A percentile compares a stretch with the other conserved stretches of the same genome.
Conservation (phyloP, 1,140 invertebrate species). For the Pseudomyrmex gracilis region DNA sequence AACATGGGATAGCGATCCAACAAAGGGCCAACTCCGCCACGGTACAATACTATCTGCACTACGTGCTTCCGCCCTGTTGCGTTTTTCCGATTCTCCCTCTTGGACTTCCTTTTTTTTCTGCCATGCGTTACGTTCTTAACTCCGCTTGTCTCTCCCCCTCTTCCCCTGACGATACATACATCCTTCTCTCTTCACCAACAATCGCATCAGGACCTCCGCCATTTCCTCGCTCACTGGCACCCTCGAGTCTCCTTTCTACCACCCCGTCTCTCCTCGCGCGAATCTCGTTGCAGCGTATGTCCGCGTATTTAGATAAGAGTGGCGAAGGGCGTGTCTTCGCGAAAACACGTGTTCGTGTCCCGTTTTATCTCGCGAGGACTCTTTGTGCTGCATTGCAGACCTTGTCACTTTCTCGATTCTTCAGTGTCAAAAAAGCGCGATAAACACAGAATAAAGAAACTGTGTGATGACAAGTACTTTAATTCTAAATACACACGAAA, state of each 20-base stretch:
- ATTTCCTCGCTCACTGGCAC: slow-evolving; percentile 27
- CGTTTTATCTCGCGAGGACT: slow-evolving; percentile 40
- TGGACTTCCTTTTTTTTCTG: slow-evolving; percentile 25
- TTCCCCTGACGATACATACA: slow-evolving; percentile 10
- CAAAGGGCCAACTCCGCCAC: slow-evolving; percentile 68
- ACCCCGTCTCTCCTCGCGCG: background rate
- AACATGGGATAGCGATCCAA: slow-evolving; percentile 62
- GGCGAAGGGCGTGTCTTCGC: slow-evolving; percentile 31
- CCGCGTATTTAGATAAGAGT: slow-evolving; percentile 50
- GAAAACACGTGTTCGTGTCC: slow-evolving; percentile 35
- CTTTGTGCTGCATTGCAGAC: slow-evolving; percentile 31
- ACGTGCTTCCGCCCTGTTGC: slow-evolving; percentile 79
- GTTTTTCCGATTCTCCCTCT: slow-evolving; percentile 69
- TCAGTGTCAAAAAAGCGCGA: slow-evolving; percentile 41
- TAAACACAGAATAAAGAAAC: slow-evolving; percentile 48
- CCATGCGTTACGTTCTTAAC: slow-evolving; percentile 30
- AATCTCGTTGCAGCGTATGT: slow-evolving; percentile 57
- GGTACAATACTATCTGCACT: slow-evolving; percentile 71
- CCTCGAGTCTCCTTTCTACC: slow-evolving; percentile 47
- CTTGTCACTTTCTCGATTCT: slow-evolving; percentile 37
- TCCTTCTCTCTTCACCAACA: slow-evolving; percentile 40
- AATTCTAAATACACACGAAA: slow-evolving; percentile 28
- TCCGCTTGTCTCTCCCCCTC: background rate
- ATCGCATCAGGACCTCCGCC: slow-evolving; percentile 52
- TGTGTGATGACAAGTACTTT: slow-evolving; percentile 22